A percentile compares a stretch with the other conserved stretches of the same genome.
Evolutionary conservation across 2,888 invertebrate genomes (phyloP).

Genomic region (Drosophila prostipennis): DNA sequence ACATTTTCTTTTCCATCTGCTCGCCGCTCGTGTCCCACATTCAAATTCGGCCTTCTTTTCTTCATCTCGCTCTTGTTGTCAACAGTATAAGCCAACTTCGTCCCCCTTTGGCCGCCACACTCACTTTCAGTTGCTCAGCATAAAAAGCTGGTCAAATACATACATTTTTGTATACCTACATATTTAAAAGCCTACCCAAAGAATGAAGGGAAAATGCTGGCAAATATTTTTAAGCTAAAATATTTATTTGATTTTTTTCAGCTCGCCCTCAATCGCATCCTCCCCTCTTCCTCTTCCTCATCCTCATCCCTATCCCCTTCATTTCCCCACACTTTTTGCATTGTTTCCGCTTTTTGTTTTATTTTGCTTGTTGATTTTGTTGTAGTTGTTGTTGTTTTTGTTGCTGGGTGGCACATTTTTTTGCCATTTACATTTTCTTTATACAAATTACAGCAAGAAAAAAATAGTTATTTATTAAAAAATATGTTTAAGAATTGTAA

Average conservation of each 20-base stretch:
- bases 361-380: constrained; percentile 12
- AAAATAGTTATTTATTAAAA: background rate
- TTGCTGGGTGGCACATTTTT: constrained; percentile 28
- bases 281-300: too few species aligned
- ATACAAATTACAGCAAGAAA: background rate
- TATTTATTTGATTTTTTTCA: constrained; percentile 59
- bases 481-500: too few species aligned
- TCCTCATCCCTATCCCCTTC: background rate
- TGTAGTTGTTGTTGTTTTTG: constrained; percentile 17
- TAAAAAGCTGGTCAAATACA: constrained; percentile 36
- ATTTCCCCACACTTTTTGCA: constrained; percentile 7
- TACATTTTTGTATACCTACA: constrained; percentile 2
- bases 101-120: too few species aligned
- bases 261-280: constrained; percentile 12
- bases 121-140: constrained; percentile 52
- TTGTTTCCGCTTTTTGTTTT: constrained; percentile 36
- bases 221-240: constrained; percentile 59
- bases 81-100: too few species aligned
- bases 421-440: constrained; percentile 32
- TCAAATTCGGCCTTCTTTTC: constrained; percentile 44
- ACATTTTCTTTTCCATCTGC: constrained; percentile 1
- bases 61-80: too few species aligned
- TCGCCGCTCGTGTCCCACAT: constrained; percentile 49
- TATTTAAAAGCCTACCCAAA: background rate
- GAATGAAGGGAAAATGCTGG: constrained; percentile 18